Conservation (phyloP, 2,797 vertebrate species). For the Alcedo atthis region DNA sequence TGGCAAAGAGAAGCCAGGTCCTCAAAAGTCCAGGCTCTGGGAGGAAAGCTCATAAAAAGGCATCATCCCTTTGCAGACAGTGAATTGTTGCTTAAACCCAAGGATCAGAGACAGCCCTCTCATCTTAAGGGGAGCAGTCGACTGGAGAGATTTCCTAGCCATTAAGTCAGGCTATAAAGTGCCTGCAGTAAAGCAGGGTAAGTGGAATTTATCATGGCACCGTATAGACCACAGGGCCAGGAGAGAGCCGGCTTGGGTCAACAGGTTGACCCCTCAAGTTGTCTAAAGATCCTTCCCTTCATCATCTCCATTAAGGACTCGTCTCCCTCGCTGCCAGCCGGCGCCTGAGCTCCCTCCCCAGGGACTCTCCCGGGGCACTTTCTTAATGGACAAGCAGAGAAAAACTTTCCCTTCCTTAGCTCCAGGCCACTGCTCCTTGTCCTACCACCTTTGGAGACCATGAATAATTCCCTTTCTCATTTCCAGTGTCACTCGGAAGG, state of each 20-base stretch:
- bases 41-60: constrained; percentile 23
- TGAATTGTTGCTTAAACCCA: not conserved
- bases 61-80: not conserved
- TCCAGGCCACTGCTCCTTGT: not conserved
- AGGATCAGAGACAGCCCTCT: constrained; percentile 31
- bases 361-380: not conserved
- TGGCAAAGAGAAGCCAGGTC: not conserved
- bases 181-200: constrained; percentile 24
- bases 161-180: constrained; percentile 41
- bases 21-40: not conserved
- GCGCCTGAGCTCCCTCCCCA: not conserved
- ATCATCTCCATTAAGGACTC: not conserved
- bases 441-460: constrained; percentile 25
- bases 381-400: not conserved
- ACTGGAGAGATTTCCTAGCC: constrained; percentile 45
- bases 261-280: constrained; percentile 4
- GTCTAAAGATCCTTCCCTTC: constrained; percentile 15
- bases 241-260: constrained; percentile 7
- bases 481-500: constrained; percentile 31
- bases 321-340: not conserved
- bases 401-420: not conserved
- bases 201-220: constrained; percentile 45
- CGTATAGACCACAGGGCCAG: not conserved
- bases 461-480: constrained; percentile 57
- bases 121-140: not conserved